Conservation (phyloP, 64 coral and sea anemone species). For the Montipora foliosa region DNA sequence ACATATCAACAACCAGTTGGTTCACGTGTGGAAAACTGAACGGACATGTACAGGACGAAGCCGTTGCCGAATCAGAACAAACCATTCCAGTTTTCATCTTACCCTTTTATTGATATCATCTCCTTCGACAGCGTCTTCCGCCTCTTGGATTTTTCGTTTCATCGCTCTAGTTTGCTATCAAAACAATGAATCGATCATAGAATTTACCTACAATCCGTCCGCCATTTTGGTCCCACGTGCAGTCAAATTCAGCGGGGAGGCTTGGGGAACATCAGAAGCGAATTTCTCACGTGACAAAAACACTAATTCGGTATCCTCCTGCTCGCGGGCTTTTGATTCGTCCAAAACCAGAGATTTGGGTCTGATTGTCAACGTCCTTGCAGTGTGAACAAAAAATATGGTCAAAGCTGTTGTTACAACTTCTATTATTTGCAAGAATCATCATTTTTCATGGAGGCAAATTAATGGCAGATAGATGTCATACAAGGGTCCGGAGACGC, state of each 20-base stretch:
- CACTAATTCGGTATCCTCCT: too few species aligned
- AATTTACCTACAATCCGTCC: not conserved
- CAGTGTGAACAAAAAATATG: too few species aligned
- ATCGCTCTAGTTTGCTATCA: not conserved
- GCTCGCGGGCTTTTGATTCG: too few species aligned
- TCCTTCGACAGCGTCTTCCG: not conserved
- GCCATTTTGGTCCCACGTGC: conserved; percentile 9
- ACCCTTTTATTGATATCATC: conserved; percentile 5
- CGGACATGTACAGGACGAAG: not conserved
- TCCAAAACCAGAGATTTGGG: too few species aligned
- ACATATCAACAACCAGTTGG: too few species aligned
- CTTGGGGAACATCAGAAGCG: not conserved
- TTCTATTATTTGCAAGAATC: too few species aligned
- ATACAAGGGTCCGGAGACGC: too few species aligned
- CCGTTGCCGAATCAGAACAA: not conserved
- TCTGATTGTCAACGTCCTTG: too few species aligned
- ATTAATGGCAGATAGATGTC: too few species aligned
- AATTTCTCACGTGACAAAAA: too few species aligned
- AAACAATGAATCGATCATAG: not conserved
- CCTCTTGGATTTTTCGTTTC: not conserved
- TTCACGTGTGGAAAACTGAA: not conserved
- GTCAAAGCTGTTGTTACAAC: too few species aligned
- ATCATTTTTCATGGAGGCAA: too few species aligned
- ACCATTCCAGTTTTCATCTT: not conserved
- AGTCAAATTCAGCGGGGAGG: not conserved